These are phyloP conservation scores for Siderastrea siderea DNA, from an alignment of 92 coral and sea anemone genomes.

Conservation along the genomic window DNA sequence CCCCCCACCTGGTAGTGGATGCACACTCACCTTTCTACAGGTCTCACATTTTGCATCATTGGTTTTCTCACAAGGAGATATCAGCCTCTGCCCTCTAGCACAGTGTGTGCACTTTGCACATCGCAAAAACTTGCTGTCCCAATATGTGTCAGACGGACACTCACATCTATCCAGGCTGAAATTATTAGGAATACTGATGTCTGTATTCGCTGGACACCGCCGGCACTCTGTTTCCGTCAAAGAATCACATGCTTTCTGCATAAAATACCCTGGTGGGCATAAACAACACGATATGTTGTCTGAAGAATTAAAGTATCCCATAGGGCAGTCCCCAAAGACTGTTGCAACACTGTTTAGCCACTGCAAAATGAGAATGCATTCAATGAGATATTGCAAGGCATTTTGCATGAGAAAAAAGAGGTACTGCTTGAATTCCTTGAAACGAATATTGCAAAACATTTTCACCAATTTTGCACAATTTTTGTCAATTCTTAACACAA, in stretches of 20 bases:
- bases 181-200: not conserved
- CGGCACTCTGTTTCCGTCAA: not conserved
- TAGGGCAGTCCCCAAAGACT: not conserved
- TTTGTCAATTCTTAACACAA: not conserved
- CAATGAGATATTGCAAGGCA: not conserved
- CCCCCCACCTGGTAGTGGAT: not conserved
- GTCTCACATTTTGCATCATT: constrained; percentile 2
- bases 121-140: not conserved
- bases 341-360: not conserved
- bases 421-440: not conserved
- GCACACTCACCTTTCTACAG: constrained; percentile 9
- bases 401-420: not conserved
- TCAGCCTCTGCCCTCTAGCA: not conserved
- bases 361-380: not conserved
- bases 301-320: not conserved
- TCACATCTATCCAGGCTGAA: not conserved
- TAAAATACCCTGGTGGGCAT: constrained; percentile 1
- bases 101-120: not conserved
- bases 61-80: not conserved
- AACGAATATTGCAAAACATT: too few species aligned
- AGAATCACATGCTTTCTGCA: not conserved
- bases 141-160: not conserved
- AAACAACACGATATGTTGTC: not conserved
- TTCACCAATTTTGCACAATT: not conserved
- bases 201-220: not conserved